Base-by-base conservation (phyloP, 1,140 invertebrate species). In the Subanguina moxae region DNA sequence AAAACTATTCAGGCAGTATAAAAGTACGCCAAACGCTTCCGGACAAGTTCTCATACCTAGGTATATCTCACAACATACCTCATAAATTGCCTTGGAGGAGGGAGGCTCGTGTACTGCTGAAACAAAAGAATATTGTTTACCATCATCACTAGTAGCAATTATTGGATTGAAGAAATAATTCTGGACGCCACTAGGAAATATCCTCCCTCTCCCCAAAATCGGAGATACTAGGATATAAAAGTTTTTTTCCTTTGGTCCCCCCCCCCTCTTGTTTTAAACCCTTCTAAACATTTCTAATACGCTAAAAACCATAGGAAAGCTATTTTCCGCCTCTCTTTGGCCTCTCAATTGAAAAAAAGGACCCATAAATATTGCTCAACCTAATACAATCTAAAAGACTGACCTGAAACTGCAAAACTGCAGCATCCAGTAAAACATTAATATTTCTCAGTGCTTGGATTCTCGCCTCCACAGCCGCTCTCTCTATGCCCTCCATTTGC, bases 361-460 rank as follows among this genome's bases (percentile, higher is more conserved):
- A 21, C 45, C 62, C 27, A 65, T 32, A 25, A 17, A 46, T 1
- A 56, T 64, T 19, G 25, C 73, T 74, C 27, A 78, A 43, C n/a
- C n/a, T n/a, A n/a, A n/a, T n/a, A n/a, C n/a, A n/a, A n/a, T n/a
- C n/a, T n/a, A n/a, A n/a, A n/a, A n/a, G n/a, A 83, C 94, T 94
- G 82, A 94, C 92, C 73, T 91, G 88, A 88, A 94, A 91, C 83
- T 93, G 88, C 25, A 91, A 83, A 67, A 91, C 88, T 46, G 91
- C 90, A 23, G 91, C 90, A 84, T 94, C 91, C 67, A 95, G 82
- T 83, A 95, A 87, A 0, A 89, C 85, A 83, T 91, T 89, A 71
- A 95, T 91, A 84, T 94, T 91, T 56, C 88, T 85, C 27, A 95
- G 84, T 78, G 89, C 88, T 82, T 89, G 88, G 62, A 98, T 88